phyloP scores from a whole-genome alignment of 1,140 invertebrate genomes.

The Argopecten irradians region DNA sequence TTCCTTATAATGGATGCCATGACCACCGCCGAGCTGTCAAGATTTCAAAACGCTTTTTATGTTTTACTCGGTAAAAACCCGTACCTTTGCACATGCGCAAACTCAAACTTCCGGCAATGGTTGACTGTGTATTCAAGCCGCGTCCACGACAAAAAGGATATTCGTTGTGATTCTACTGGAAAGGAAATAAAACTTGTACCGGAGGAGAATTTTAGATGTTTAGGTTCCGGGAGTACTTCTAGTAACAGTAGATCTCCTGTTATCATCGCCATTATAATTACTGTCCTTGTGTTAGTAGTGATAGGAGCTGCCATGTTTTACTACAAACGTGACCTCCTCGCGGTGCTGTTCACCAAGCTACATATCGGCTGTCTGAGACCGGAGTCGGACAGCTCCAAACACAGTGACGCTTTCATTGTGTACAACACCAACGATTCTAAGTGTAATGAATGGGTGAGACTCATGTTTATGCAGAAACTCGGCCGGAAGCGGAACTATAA shows the following conservation, averaged over 20 bases:
- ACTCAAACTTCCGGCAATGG: conserved; percentile 44
- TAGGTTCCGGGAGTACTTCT: neutral
- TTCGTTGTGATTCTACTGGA: conserved; percentile 28
- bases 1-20: conserved; percentile 10
- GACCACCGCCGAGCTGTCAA: neutral
- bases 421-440: conserved; percentile 47
- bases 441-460: conserved; percentile 43
- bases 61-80: conserved; percentile 40
- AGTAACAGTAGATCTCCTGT: neutral
- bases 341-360: conserved; percentile 33
- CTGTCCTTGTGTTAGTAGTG: conserved; percentile 27
- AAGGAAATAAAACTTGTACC: neutral
- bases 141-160: conserved; percentile 35
- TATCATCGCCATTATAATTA: conserved; percentile 24
- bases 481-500: conserved; percentile 36
- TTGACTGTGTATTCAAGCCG: conserved; percentile 5
- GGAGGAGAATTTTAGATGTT: neutral
- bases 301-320: conserved; percentile 36
- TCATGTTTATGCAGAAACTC: conserved; percentile 32
- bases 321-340: conserved; percentile 44
- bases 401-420: conserved; percentile 44
- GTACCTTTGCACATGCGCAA: conserved; percentile 40
- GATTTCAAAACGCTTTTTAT: neutral
- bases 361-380: conserved; percentile 37
- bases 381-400: conserved; percentile 30